Percentiles rank a stretch among this genome's conserved stretches.
phyloP scores from a whole-genome alignment of 2,888 invertebrate genomes.

The Tuta absoluta region DNA sequence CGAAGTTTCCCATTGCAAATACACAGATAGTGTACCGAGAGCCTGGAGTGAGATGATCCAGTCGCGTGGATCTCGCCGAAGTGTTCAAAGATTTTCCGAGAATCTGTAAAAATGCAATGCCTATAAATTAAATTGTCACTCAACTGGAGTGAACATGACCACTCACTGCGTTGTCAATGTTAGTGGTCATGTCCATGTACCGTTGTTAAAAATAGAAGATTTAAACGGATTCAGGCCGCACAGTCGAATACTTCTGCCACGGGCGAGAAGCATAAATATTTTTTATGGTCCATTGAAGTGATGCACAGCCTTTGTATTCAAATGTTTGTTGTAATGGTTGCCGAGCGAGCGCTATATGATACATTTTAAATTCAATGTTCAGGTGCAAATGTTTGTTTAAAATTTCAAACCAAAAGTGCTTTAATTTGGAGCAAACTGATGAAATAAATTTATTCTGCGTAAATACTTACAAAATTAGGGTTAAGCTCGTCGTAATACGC shows the following conservation, averaged over 20 bases:
- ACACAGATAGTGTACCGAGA: conserved; percentile 93
- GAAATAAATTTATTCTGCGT: neutral
- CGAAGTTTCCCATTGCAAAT: conserved; percentile 88
- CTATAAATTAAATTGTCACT: conserved; percentile 12
- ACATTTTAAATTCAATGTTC: conserved; percentile 31
- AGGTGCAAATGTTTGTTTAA: conserved; percentile 42
- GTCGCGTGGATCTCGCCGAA: conserved; percentile 86
- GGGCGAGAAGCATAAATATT: conserved; percentile 77
- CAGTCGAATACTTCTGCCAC: conserved; percentile 67
- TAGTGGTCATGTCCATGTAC: conserved; percentile 54
- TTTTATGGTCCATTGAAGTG: conserved; percentile 81
- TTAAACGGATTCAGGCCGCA: conserved; percentile 68
- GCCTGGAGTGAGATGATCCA: conserved; percentile 88
- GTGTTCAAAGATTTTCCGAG: conserved; percentile 88
- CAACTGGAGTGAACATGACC: neutral
- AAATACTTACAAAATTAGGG: conserved; percentile 77
- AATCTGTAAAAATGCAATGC: conserved; percentile 76
- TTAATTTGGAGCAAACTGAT: conserved; percentile 14
- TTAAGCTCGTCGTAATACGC: conserved; percentile 86
- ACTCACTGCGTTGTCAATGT: conserved; percentile 42
- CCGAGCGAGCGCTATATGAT: conserved; percentile 56
- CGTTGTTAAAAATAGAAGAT: conserved; percentile 64
- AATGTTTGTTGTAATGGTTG: conserved; percentile 75
- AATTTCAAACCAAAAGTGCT: conserved; percentile 12
- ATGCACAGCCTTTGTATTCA: conserved; percentile 79